Base-by-base conservation (phyloP, 2,797 vertebrate species). In the Rhodeus uyekii region DNA sequence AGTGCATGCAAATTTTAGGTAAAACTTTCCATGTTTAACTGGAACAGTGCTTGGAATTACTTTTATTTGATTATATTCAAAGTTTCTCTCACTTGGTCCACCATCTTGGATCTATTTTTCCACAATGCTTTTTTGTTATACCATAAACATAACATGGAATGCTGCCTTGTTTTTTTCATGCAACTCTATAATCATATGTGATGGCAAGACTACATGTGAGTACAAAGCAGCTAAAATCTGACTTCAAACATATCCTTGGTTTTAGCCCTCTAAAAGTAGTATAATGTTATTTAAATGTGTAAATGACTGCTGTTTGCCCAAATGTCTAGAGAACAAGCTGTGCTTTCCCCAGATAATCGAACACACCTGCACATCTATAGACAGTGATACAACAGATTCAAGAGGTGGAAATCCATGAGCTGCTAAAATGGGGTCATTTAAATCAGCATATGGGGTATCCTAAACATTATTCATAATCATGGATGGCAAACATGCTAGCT, bases 241-340 rank as follows among this genome's bases (percentile, higher is more conserved):
- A 34, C 69, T 78, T 77, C 32, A 38, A 65, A 77, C 60, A 64
- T 42, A 77, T 19, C 75, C 39, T 36, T 2, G 3, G 19, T 60
- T 50, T 78, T 50, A 50, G 32, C 44, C 76, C 63, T 32, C n/a
- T 71, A 38, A 80, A 53, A 61, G 19, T 53, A 61, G 50, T n/a
- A 42, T 58, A 69, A 71, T 60, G 29, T 27, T 16, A 61, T 80
- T 71, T 61, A 46, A 61, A 71, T 46, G 78, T 71, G 78, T 60
- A 71, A 80, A 80, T 71, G 53, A 61, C 50, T 36, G 38, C 53
- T 36, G 76, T 53, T 53, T 68, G 34, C n/a, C 34, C n/a, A 39
- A 64, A 78, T 78, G 34, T 78, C 76, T 68, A 50, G 64, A 78
- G 46, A 55, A 68, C 34, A n/a, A 22, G 36, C 18, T 24, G 34